Percentiles rank a stretch among this genome's conserved stretches.
phyloP scores from a whole-genome alignment of 2,797 vertebrate genomes.

The Syngnathus rostellatus region DNA sequence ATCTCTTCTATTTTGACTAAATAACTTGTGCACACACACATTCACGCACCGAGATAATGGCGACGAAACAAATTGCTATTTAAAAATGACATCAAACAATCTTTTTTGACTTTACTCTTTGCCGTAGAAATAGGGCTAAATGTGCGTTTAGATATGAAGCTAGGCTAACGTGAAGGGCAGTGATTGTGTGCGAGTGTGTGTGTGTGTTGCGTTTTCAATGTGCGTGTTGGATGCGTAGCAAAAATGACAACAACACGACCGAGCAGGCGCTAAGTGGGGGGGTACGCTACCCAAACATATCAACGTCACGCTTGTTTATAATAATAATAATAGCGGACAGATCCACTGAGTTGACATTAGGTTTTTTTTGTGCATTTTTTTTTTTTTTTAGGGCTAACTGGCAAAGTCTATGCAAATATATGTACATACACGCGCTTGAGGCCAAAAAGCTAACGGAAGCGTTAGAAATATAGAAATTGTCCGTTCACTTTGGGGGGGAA shows the following conservation, averaged over 20 bases:
- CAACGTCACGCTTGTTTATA: slow-evolving; percentile 38
- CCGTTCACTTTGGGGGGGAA: slow-evolving; percentile 53
- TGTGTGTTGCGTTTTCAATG: slow-evolving; percentile 29
- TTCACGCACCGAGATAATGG: slow-evolving; percentile 44
- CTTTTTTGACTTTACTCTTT: slow-evolving; percentile 24
- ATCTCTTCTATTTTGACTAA: slow-evolving; percentile 15
- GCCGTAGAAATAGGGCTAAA: slow-evolving; percentile 38
- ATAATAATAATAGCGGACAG: slow-evolving; percentile 52
- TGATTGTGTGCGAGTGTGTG: background rate
- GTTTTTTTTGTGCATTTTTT: slow-evolving; percentile 43
- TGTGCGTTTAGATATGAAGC: slow-evolving; percentile 31
- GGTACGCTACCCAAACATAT: slow-evolving; percentile 61
- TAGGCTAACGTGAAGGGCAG: slow-evolving; percentile 39
- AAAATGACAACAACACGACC: slow-evolving; percentile 61
- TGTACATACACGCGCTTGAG: slow-evolving; percentile 66
- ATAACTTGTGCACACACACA: slow-evolving; percentile 31
- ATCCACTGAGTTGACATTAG: slow-evolving; percentile 73
- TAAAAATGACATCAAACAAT: slow-evolving; percentile 40
- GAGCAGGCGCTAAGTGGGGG: slow-evolving; percentile 57
- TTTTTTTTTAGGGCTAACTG: slow-evolving; percentile 72
- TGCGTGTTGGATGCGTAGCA: slow-evolving; percentile 35
- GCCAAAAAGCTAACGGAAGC: slow-evolving; percentile 63
- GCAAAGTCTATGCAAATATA: slow-evolving; percentile 76
- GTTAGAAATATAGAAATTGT: slow-evolving; percentile 69
- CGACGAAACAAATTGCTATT: slow-evolving; percentile 28